Percentiles rank a stretch among this genome's conserved stretches.
Conservation (phyloP, 2,797 vertebrate species). For the Pelobates cultripes region DNA sequence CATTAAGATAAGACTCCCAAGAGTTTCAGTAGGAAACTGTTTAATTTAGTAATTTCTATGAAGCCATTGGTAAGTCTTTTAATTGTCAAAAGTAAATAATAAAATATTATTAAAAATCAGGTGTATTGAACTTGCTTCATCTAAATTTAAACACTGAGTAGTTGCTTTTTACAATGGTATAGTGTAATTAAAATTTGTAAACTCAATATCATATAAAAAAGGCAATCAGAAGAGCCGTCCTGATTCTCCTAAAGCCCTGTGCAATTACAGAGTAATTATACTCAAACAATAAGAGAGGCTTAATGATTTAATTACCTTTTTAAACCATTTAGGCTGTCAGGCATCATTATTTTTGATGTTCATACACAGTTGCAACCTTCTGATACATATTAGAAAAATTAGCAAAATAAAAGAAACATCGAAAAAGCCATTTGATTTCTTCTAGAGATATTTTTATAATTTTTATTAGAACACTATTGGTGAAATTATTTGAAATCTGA, state of each 20-base stretch:
- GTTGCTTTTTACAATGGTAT: neutral
- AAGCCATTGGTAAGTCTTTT: neutral
- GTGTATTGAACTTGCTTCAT: neutral
- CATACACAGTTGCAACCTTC: neutral
- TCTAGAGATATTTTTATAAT: too few species aligned
- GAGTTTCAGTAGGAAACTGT: too few species aligned
- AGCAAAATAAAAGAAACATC: neutral
- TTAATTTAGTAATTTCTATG: too few species aligned
- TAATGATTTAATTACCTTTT: neutral
- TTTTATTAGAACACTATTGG: too few species aligned
- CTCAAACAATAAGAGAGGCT: constrained; percentile 1
- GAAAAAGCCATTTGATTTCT: too few species aligned
- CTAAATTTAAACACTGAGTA: neutral
- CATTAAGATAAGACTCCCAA: too few species aligned
- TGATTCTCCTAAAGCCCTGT: neutral
- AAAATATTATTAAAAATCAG: neutral
- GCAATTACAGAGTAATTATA: constrained; percentile 2
- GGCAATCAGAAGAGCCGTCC: neutral
- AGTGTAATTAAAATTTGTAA: neutral
- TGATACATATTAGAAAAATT: neutral
- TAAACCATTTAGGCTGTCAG: neutral
- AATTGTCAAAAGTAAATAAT: neutral
- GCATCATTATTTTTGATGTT: neutral
- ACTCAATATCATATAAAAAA: neutral
- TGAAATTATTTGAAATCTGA: too few species aligned